These are phyloP conservation scores for Physella acuta DNA, from an alignment of 1,140 invertebrate species.

Conservation along the genomic window DNA sequence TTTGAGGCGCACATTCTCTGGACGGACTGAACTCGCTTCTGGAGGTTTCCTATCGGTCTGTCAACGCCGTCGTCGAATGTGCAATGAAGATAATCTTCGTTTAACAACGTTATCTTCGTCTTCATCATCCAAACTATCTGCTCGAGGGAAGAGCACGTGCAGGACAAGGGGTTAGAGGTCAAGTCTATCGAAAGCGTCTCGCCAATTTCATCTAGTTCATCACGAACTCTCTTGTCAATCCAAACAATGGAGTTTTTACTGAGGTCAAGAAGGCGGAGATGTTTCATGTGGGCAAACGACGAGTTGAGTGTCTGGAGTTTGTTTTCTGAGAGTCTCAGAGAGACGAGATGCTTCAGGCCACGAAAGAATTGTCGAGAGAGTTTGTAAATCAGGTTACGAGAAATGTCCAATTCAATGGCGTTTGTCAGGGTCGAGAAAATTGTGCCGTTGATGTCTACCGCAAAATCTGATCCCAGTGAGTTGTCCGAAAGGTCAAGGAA, in stretches of 20 bases:
- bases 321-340: conserved; percentile 7
- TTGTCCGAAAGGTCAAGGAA: background rate
- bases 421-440: background rate
- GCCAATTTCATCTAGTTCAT: conserved; percentile 2
- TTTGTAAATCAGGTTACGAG: background rate
- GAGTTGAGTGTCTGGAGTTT: background rate
- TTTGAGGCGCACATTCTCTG: conserved; percentile 5
- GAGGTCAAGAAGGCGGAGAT: background rate
- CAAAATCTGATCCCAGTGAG: conserved; percentile 1
- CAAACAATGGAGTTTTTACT: conserved; percentile 3
- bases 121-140: background rate
- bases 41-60: background rate
- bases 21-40: background rate
- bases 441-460: background rate
- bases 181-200: background rate
- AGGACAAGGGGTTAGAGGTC: background rate
- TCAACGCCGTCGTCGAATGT: background rate
- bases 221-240: background rate
- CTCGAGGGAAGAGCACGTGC: background rate
- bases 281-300: conserved; percentile 1
- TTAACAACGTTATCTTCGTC: background rate
- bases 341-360: background rate
- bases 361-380: background rate
- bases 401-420: background rate
- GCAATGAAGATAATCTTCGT: background rate